Evolutionary conservation across 2,888 invertebrate genomes (phyloP).

Genomic region (Elysia crispata): DNA sequence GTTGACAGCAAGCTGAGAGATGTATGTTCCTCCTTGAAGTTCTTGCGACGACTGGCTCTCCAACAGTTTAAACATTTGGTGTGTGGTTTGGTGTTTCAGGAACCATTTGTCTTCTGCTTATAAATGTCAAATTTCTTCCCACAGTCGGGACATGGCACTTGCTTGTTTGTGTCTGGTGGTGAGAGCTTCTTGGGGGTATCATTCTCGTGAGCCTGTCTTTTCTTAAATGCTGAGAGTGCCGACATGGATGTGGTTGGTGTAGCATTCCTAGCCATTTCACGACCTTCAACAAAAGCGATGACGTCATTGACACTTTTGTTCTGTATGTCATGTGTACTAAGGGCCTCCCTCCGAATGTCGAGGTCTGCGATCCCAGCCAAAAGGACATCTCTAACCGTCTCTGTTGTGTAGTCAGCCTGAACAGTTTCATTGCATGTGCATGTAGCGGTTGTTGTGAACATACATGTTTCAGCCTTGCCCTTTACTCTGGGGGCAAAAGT

Average conservation of each 20-base stretch:
- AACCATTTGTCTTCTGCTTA: background rate
- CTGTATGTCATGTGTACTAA: background rate
- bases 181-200: background rate
- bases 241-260: background rate
- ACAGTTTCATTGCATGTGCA: background rate
- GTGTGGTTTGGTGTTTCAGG: background rate
- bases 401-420: background rate
- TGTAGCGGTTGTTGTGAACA: background rate
- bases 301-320: background rate
- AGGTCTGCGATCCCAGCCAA: background rate
- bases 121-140: background rate
- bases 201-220: background rate
- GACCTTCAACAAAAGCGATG: background rate
- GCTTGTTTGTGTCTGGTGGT: background rate
- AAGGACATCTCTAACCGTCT: background rate
- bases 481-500: background rate
- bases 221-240: background rate
- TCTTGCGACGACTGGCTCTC: background rate
- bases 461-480: slow-evolving; percentile 5
- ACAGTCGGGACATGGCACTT: slow-evolving; percentile 1
- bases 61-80: background rate
- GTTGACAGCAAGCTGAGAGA: background rate
- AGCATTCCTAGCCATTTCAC: slow-evolving; percentile 9
- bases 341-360: background rate
- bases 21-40: background rate